Evolutionary conservation across 1,140 invertebrate species (phyloP), one percentile per base, ranked within the genome.

Genomic region (Eueides isabella): DNA sequence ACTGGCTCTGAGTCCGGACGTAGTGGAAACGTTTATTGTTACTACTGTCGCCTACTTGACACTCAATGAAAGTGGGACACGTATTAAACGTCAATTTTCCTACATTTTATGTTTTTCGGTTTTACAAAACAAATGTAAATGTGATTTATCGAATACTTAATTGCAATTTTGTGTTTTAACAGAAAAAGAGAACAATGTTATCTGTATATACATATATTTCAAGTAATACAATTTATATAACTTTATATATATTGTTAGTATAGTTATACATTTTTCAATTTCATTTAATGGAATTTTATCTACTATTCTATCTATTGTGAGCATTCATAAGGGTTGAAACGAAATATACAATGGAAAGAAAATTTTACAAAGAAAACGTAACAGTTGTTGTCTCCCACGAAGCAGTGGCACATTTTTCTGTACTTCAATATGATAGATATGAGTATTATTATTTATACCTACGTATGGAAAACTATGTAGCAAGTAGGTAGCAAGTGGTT

Each of bases 11-110:
- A 67, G 35, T 71, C 74, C 74, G 74, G 74, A 75, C 68, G 61
- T 63, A 67, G 68, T 67, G 64, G 74, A 71, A 75, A 75, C 69
- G 68, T 71, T 75, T 67, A 71, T 67, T 75, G 69, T 75, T 67
- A 71, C 55, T 61, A 74, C 67, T 74, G 67, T 44, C 72, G 38
- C 64, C 67, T 63, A 41, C 65, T 73, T 73, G 62, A 68, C 72
- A 68, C 72, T 26, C 48, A 26, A 55, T 26, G 26, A 55, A 55
- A 55, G 48, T 26, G 19, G 48, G 23, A 7, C 19, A 26, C 0
- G 3, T 55, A 55, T 55, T 55, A 55, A 26, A 55, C 0, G 23
- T 12, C 48, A 12, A 55, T 26, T 55, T 55, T 4, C 2, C 48
- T 4, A 2, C 11, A 7, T 55, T 23, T 55, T 55, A 19, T 44